Evolutionary conservation across 1,140 invertebrate species (phyloP).

Genomic region (Macrostomum lignano): DNA sequence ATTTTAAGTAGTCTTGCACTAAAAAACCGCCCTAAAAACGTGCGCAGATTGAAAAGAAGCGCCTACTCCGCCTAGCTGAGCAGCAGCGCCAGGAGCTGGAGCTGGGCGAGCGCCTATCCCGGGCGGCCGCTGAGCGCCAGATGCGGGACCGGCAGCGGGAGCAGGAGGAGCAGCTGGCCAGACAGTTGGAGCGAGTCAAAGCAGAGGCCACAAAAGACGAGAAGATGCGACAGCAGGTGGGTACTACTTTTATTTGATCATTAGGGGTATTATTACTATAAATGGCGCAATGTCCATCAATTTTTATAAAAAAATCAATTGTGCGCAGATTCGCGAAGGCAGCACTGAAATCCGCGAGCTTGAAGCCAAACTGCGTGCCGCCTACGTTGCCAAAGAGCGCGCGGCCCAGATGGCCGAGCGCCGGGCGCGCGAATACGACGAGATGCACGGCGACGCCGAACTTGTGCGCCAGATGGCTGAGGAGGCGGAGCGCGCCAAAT

Average conservation of each 20-base stretch:
- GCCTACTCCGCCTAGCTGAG: neutral
- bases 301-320: neutral
- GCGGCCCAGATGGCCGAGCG: conserved; percentile 27
- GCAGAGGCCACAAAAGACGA: conserved; percentile 1
- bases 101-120: neutral
- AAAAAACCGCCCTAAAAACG: no score
- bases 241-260: no score
- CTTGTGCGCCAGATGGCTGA: conserved; percentile 20
- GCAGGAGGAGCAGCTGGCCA: neutral
- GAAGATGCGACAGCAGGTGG: neutral
- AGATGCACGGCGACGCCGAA: conserved; percentile 22
- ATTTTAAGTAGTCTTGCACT: no score
- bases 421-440: conserved; percentile 22
- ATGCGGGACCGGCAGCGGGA: neutral
- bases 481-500: conserved; percentile 17
- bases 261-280: no score
- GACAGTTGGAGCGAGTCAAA: neutral
- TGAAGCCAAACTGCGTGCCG: conserved; percentile 21
- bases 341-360: conserved; percentile 24
- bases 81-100: conserved; percentile 1
- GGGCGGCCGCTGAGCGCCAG: neutral
- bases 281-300: no score
- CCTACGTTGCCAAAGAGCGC: conserved; percentile 24
- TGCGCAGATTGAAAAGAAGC: neutral
- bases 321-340: neutral